phyloP scores from a whole-genome alignment of 2,888 invertebrate species.

The Caenorhabditis auriculariae region DNA sequence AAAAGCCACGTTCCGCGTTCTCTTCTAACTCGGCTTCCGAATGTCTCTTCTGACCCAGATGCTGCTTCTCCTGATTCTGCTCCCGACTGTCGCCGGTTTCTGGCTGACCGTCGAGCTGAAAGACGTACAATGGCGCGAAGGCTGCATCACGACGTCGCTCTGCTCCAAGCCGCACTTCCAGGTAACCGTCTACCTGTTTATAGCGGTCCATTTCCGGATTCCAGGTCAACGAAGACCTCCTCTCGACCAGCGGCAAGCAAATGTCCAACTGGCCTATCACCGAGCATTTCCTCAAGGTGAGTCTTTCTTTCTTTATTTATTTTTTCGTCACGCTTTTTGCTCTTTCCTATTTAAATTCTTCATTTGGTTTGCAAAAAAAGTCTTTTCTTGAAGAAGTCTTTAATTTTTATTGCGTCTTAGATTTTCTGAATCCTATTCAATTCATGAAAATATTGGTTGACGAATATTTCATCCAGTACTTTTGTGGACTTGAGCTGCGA shows the following conservation, averaged over 20 bases:
- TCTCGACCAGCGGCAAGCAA: constrained; percentile 33
- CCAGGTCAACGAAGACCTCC: constrained; percentile 38
- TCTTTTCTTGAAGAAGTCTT: too few species aligned
- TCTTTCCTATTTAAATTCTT: constrained; percentile 1
- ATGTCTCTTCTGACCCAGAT: neutral
- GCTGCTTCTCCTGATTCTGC: too few species aligned
- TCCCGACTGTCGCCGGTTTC: constrained; percentile 23
- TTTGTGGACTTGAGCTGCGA: neutral
- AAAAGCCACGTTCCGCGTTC: too few species aligned
- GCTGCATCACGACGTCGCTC: constrained; percentile 51
- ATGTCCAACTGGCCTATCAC: constrained; percentile 42
- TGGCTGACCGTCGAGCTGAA: constrained; percentile 55
- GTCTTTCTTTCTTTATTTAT: neutral
- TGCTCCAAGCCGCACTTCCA: constrained; percentile 54
- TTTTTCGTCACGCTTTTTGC: constrained; percentile 6
- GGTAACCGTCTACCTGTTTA: constrained; percentile 6
- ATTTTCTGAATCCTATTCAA: too few species aligned
- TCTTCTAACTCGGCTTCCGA: neutral
- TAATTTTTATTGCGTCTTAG: too few species aligned
- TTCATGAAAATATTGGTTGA: too few species aligned
- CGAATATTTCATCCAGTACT: neutral
- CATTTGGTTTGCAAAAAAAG: too few species aligned
- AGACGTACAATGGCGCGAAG: constrained; percentile 49
- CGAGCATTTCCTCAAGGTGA: constrained; percentile 33
- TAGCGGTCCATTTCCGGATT: neutral